Conservation (phyloP, 2,113 vertebrate genomes). For the Ptyas mucosa region DNA sequence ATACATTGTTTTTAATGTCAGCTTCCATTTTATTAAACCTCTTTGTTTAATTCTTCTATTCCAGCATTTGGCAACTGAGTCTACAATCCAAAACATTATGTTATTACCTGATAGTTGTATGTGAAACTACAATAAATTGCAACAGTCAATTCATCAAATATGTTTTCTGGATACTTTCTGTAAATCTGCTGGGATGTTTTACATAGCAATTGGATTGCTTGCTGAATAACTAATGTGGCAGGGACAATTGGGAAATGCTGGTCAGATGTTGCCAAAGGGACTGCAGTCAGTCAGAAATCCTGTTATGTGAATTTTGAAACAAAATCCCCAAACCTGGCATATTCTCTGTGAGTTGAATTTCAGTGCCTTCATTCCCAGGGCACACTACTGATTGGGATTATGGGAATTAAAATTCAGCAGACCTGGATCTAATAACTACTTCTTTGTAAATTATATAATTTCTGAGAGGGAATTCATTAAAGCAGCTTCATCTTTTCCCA, state of each 20-base stretch:
- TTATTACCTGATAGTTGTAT: conserved; percentile 16
- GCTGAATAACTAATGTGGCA: conserved; percentile 35
- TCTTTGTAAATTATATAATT: conserved; percentile 11
- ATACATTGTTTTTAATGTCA: conserved; percentile 20
- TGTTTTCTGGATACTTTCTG: neutral
- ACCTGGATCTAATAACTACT: neutral
- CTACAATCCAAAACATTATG: conserved; percentile 18
- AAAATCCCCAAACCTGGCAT: neutral
- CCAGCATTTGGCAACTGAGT: conserved; percentile 35
- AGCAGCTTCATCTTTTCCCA: neutral
- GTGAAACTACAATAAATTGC: neutral
- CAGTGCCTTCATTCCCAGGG: neutral
- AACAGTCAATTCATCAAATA: conserved; percentile 37
- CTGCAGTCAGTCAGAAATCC: neutral
- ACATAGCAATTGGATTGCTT: conserved; percentile 21
- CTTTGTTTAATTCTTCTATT: conserved; percentile 34
- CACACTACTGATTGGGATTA: neutral
- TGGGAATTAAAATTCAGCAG: neutral
- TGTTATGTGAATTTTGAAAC: neutral
- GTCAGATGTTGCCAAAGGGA: neutral
- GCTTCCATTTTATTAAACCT: conserved; percentile 33
- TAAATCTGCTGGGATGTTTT: conserved; percentile 34
- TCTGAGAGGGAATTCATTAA: neutral
- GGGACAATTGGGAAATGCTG: conserved; percentile 16
- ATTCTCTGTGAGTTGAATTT: neutral